phyloP scores from a whole-genome alignment of 2,888 invertebrate genomes.

The Tetranychus piercei region DNA sequence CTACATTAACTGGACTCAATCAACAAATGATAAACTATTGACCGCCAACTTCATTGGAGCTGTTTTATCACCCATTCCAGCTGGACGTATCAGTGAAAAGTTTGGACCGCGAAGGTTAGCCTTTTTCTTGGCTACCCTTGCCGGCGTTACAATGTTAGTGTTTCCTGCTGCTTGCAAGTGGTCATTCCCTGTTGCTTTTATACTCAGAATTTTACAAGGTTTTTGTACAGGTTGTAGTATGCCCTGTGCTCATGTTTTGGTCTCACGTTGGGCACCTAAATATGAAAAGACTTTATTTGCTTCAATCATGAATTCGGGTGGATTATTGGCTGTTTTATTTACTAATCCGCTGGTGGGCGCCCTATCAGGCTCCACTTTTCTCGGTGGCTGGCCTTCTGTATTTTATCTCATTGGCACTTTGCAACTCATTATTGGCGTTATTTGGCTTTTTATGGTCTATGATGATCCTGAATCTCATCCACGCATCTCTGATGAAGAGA shows the following conservation, averaged over 20 bases:
- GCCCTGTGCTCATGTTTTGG: background rate
- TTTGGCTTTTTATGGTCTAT: background rate
- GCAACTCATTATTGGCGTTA: background rate
- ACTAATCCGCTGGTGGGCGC: background rate
- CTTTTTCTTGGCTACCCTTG: background rate
- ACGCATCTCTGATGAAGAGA: background rate
- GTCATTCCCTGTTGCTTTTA: background rate
- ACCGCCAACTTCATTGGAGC: background rate
- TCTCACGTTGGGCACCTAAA: constrained; percentile 1
- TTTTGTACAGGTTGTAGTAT: background rate
- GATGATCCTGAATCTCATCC: constrained; percentile 6
- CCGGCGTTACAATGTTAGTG: background rate
- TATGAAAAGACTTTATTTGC: background rate
- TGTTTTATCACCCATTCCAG: background rate
- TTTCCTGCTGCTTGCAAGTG: background rate
- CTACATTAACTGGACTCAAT: background rate
- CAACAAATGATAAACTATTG: background rate
- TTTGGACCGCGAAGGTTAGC: background rate
- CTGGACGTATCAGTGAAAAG: constrained; percentile 5
- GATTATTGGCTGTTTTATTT: background rate
- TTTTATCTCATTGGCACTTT: background rate
- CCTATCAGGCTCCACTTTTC: background rate
- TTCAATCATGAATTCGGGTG: background rate
- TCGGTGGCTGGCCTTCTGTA: constrained; percentile 1
- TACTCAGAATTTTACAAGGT: background rate